phyloP scores from a whole-genome alignment of 1,140 invertebrate genomes.

The Ceratitis capitata region DNA sequence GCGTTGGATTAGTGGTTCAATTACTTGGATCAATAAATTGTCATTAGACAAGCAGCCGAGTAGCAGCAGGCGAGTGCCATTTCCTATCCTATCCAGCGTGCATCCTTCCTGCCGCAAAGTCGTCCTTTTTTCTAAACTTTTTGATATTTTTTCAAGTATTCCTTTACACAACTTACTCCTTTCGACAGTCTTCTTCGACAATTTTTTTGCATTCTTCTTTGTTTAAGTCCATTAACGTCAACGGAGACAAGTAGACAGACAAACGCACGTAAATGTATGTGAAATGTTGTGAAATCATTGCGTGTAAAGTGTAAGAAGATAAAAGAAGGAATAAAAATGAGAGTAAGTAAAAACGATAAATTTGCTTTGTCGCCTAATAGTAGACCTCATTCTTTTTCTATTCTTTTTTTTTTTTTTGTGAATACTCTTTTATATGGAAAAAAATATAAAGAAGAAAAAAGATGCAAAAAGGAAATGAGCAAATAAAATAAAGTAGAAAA shows the following conservation, averaged over 20 bases:
- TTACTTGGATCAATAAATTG: slow-evolving; percentile 34
- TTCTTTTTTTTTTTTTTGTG: background rate
- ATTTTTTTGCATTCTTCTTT: background rate
- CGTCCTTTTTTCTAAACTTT: no score
- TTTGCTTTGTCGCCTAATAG: slow-evolving; percentile 18
- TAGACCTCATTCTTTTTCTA: background rate
- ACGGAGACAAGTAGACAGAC: background rate
- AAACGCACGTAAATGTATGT: background rate
- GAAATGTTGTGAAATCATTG: background rate
- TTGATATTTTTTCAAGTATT: background rate
- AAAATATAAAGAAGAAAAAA: background rate
- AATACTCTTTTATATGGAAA: no score
- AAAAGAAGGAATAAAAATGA: background rate
- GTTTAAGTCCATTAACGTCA: background rate
- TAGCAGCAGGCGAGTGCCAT: background rate
- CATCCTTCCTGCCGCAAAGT: background rate
- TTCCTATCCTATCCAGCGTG: background rate
- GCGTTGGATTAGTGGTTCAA: slow-evolving; percentile 30
- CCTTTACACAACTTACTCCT: background rate
- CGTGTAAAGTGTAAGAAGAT: background rate
- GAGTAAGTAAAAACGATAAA: slow-evolving; percentile 18
- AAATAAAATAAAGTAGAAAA: background rate
- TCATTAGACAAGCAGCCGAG: background rate
- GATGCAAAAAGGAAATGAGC: background rate
- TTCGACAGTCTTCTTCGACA: background rate